phyloP scores from a whole-genome alignment of 1,140 invertebrate genomes.

The Tetranychus cinnabarinus region DNA sequence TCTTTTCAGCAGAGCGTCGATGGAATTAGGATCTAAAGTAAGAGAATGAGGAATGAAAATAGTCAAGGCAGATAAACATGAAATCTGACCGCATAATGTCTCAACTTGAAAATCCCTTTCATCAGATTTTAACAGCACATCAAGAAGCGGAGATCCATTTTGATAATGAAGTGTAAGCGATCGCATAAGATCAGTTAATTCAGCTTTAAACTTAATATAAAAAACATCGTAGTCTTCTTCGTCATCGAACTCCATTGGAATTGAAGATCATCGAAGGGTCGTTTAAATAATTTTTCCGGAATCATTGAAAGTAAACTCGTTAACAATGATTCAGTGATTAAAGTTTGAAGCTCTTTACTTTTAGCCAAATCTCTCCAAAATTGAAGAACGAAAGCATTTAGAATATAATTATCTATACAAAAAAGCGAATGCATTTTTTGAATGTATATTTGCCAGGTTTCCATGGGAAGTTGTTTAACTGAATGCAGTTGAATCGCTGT shows the following conservation, averaged over 20 bases:
- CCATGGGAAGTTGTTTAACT: neutral
- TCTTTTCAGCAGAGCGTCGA: constrained; percentile 56
- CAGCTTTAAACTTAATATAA: constrained; percentile 39
- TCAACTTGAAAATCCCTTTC: neutral
- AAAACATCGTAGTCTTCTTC: constrained; percentile 67
- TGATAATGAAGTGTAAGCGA: neutral
- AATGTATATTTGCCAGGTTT: constrained; percentile 30
- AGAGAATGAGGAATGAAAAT: constrained; percentile 58
- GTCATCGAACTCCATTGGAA: constrained; percentile 51
- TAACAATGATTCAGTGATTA: neutral
- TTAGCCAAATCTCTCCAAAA: neutral
- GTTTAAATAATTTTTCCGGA: neutral
- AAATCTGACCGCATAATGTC: constrained; percentile 51
- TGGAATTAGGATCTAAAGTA: constrained; percentile 31
- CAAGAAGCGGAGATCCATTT: neutral
- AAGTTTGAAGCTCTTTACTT: neutral
- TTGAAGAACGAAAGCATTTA: neutral
- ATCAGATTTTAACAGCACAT: neutral
- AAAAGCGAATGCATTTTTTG: constrained; percentile 55
- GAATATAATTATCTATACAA: constrained; percentile 18
- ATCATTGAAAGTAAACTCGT: neutral
- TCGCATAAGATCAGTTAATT: constrained; percentile 40
- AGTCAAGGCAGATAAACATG: constrained; percentile 67
- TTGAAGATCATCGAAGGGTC: neutral
- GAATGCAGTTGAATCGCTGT: neutral